phyloP scores from a whole-genome alignment of 2,797 vertebrate genomes.

The Acestrorhynchus altus region DNA sequence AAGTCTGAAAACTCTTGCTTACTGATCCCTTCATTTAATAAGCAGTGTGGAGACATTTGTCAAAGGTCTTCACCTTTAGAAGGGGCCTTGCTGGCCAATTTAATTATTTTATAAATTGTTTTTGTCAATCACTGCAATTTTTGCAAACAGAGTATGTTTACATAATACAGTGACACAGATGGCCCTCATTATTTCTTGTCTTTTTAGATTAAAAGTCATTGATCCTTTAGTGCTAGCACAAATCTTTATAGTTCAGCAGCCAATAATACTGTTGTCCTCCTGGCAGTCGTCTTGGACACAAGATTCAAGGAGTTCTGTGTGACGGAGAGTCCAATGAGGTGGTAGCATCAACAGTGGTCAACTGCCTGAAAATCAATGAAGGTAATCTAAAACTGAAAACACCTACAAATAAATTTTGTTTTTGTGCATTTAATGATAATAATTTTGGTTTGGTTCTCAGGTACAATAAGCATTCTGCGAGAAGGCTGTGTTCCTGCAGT shows the following conservation, averaged over 20 bases:
- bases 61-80: constrained; percentile 5
- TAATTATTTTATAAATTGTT: constrained; percentile 4
- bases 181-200: neutral
- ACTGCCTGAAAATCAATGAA: constrained; percentile 87
- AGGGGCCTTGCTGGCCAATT: neutral
- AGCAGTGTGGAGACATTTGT: neutral
- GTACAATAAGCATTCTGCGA: constrained; percentile 81
- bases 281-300: constrained; percentile 84
- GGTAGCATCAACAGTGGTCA: constrained; percentile 87
- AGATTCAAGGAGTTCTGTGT: constrained; percentile 88
- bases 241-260: constrained; percentile 16
- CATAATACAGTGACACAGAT: neutral
- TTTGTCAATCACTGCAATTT: neutral
- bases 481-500: constrained; percentile 86
- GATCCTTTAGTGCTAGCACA: no score
- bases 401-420: neutral
- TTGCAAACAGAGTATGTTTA: neutral
- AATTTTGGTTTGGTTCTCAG: constrained; percentile 63
- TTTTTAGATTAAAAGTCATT: constrained; percentile 16
- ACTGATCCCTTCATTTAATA: constrained; percentile 27
- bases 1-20: neutral
- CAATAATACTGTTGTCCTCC: neutral
- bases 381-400: constrained; percentile 66
- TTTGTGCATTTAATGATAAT: neutral
- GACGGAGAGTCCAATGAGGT: constrained; percentile 87